Base-by-base conservation (phyloP, 2,113 vertebrate genomes). In the Vireo altiloquus region DNA sequence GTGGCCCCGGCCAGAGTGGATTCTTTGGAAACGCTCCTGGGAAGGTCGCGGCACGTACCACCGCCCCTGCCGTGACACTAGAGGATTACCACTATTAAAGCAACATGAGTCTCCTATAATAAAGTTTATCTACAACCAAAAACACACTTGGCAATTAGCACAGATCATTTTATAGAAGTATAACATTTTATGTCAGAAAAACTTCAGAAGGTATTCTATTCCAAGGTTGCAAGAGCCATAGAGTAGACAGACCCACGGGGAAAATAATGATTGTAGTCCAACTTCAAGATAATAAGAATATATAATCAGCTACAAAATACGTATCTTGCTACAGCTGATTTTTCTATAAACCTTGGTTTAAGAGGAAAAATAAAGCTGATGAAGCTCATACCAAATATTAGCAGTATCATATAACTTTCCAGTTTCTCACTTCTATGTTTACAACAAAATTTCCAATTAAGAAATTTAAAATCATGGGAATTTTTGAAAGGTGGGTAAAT, bases 331-430 rank as follows among this genome's bases (percentile, higher is more conserved):
- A 70, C 28, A 66, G 49, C 40, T 95, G 66, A 94, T 96, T 97
- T 96, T 98, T 94, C 79, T 92, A 84, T 88, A 94, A 95, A 89
- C 52, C 21, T 93, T 87, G 27, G 49, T 95, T 97, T 97, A 92
- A 93, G 90, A 19, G 3, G 5, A 86, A 82, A 95, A 33, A 96
- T 87, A 89, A 95, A 87, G 5, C 75, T 95, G 92, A 93, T 77
- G 88, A 94, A 96, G 17, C 47, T 92, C 37, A 28, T 96, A 88
- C 13, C 19, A 92, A 93, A 95, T 89, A 83, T 60, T 91, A 95
- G 9, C 68, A 96, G 68, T 82, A 65, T 74, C 92, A 68, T 54
- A 87, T 79, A 94, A 83, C 76, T 92, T 95, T 96, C 82, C 57
- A 33, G 59, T 95, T 96, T 96, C 74, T 96, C 82, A 94, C 44